phyloP scores from a whole-genome alignment of 2,888 invertebrate genomes.

The Sisyra nigra region DNA sequence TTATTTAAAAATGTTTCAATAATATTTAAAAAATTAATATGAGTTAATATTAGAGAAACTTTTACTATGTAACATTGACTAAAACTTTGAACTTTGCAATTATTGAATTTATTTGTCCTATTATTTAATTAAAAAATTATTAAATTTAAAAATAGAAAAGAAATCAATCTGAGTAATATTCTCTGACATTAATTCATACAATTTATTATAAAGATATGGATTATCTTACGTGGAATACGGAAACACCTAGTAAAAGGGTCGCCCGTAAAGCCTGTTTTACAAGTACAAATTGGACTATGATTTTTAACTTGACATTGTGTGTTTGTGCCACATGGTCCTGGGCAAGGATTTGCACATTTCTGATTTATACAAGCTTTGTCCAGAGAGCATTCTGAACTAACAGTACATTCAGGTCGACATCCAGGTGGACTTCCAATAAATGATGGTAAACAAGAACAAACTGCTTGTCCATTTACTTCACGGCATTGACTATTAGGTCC shows the following conservation, averaged over 20 bases:
- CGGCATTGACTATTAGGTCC: conserved; percentile 70
- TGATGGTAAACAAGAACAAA: conserved; percentile 29
- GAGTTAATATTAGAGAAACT: too few species aligned
- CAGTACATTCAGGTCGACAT: conserved; percentile 65
- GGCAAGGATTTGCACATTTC: conserved; percentile 57
- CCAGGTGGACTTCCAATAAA: conserved; percentile 39
- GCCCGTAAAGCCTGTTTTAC: conserved; percentile 38
- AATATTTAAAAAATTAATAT: too few species aligned
- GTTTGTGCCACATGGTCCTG: conserved; percentile 42
- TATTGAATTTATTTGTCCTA: too few species aligned
- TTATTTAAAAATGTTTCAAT: too few species aligned
- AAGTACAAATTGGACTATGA: conserved; percentile 40
- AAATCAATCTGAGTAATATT: background rate
- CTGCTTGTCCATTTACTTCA: conserved; percentile 38
- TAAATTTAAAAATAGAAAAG: background rate
- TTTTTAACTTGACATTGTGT: conserved; percentile 36
- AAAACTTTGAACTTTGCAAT: too few species aligned
- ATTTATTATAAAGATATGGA: too few species aligned
- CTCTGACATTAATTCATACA: too few species aligned
- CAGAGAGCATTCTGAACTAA: conserved; percentile 59
- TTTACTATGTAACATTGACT: too few species aligned
- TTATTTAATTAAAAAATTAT: too few species aligned
- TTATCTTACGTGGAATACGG: conserved; percentile 21
- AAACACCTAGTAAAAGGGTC: conserved; percentile 35
- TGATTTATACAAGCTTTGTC: conserved; percentile 54